These are phyloP conservation scores for Homarus gammarus DNA, from an alignment of 2,888 invertebrate species.

Conservation along the genomic window DNA sequence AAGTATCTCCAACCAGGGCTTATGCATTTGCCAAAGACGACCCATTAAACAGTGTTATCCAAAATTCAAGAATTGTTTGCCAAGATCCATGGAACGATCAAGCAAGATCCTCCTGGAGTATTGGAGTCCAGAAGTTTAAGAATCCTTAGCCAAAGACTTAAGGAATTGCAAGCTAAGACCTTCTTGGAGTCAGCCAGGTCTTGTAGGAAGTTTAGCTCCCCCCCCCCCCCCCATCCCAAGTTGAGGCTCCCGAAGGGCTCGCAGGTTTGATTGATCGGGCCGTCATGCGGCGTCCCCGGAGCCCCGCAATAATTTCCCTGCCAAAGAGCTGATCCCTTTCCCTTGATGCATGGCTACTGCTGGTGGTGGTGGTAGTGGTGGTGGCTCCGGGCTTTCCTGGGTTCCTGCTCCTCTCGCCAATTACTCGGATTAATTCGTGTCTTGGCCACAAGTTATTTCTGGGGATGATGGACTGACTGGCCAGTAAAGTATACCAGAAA, in stretches of 20 bases:
- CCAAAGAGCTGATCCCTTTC: constrained; percentile 40
- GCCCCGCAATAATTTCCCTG: constrained; percentile 40
- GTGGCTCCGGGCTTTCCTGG: no score
- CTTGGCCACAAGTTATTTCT: neutral
- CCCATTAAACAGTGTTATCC: no score
- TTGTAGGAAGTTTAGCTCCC: constrained; percentile 11
- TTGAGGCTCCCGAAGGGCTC: constrained; percentile 13
- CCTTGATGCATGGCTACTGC: constrained; percentile 16
- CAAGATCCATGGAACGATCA: no score
- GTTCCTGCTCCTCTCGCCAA: constrained; percentile 12
- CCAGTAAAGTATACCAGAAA: neutral
- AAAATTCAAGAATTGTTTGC: no score
- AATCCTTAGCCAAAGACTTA: no score
- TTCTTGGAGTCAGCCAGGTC: no score
- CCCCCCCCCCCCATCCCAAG: constrained; percentile 9
- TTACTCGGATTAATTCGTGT: constrained; percentile 37
- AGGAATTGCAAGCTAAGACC: no score
- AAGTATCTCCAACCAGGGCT: no score
- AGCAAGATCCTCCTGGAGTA: no score
- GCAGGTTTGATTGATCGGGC: constrained; percentile 29
- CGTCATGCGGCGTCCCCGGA: constrained; percentile 20
- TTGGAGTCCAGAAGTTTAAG: no score
- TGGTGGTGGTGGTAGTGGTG: neutral
- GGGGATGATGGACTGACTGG: neutral
- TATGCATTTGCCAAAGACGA: no score